Base-by-base conservation (phyloP, 2,797 vertebrate genomes). In the Rhinophrynus dorsalis region DNA sequence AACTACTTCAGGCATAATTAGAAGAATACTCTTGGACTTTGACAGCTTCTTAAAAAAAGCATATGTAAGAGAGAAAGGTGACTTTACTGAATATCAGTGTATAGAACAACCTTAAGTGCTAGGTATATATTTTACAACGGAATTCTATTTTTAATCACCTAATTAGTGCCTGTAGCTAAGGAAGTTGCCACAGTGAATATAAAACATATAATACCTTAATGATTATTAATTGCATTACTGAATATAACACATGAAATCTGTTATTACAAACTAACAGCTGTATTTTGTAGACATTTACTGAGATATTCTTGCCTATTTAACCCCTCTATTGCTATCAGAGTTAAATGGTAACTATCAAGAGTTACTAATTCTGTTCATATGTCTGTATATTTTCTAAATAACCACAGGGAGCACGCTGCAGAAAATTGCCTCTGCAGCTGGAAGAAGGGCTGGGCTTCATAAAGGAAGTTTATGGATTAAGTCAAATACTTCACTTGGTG, bases 1-100 rank as follows among this genome's bases (percentile, higher is more conserved):
- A 71, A 64, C 60, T 51, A 42, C 68, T 57, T 57, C 27, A 9
- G 26, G 33, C 9, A 48, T 59, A 66, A 73, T 66, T 73, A 73
- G 55, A 20, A 6, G 10, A 30, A 37, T 29, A 24, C 54, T 58
- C 15, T 45, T 59, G 54, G 45, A 42, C 59, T 58, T 40, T 66
- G 54, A 52, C 61, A 66, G 33, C 57, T 44, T 24, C 18, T 52
- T 59, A 51, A 54, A 20, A 59, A 58, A 38, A 35, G 29, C 29
- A 35, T 37, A 62, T 8, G 24, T 56, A 50, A 42, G 27, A 52
- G 55, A 51, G 27, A 50, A 54, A 73, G 62, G 62, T 42, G 61
- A 61, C 29, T 69, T 62, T 42, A 61, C 5, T 33, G 56, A 32
- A 20, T 47, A 63, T 30, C 37, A 44, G 18, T 51, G 27, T 59